These are phyloP conservation scores for Muntiacus muntjak DNA, from an alignment of 2,113 vertebrate species.

Conservation along the genomic window DNA sequence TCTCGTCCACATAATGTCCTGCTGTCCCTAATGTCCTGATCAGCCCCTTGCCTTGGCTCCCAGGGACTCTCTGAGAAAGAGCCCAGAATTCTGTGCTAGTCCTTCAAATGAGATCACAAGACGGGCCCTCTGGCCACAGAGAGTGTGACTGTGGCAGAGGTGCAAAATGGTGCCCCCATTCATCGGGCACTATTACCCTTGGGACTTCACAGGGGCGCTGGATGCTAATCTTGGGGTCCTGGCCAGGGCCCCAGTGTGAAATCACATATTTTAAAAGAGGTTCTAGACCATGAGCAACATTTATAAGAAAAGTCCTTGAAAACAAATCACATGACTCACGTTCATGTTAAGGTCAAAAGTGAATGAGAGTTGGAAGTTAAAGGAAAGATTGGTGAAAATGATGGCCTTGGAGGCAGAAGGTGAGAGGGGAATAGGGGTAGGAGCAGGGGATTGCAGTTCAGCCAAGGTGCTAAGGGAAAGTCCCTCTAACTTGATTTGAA, in stretches of 20 bases:
- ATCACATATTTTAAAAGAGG: not conserved
- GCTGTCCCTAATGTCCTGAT: not conserved
- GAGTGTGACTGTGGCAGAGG: not conserved
- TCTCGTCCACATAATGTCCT: fast-evolving
- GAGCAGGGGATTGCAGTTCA: not conserved
- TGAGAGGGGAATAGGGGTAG: not conserved
- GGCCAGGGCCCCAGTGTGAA: not conserved
- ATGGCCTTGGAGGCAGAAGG: not conserved
- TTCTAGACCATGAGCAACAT: not conserved
- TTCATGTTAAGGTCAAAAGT: not conserved
- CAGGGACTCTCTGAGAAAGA: not conserved
- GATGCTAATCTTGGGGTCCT: not conserved
- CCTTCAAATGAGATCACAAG: not conserved
- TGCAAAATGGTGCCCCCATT: not conserved
- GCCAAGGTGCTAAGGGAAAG: not conserved
- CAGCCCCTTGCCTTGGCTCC: not conserved
- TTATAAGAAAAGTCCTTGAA: not conserved
- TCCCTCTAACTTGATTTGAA: not conserved
- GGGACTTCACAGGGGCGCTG: not conserved
- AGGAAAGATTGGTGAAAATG: not conserved
- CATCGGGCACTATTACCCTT: not conserved
- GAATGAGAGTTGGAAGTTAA: not conserved
- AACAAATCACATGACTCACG: not conserved
- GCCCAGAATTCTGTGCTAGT: not conserved
- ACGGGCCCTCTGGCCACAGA: not conserved